phyloP scores from a whole-genome alignment of 23 tunicate genomes.

The Diplosoma virens region DNA sequence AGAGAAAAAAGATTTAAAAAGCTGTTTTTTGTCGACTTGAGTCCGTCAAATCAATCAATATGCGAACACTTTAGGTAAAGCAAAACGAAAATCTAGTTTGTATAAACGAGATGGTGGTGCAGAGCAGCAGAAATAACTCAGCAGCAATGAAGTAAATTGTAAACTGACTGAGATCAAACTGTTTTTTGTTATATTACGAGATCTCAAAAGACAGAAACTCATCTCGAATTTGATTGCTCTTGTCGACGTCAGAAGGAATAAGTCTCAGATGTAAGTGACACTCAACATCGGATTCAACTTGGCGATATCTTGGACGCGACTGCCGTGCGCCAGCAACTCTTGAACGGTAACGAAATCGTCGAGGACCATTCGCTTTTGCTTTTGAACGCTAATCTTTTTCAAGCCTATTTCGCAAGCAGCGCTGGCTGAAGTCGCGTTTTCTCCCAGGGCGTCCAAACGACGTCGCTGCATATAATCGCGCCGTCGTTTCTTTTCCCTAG shows the following conservation, averaged over 20 bases:
- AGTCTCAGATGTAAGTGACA: conserved; percentile 25
- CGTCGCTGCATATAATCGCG: conserved; percentile 24
- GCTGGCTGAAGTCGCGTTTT: neutral
- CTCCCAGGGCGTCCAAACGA: conserved; percentile 20
- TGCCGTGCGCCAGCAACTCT: conserved; percentile 17
- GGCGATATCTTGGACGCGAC: neutral
- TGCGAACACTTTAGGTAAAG: too few species aligned
- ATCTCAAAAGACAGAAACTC: neutral
- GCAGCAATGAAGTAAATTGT: too few species aligned
- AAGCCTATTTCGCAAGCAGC: neutral
- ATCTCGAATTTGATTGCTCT: neutral
- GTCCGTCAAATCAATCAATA: too few species aligned
- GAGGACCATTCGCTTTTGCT: conserved; percentile 26
- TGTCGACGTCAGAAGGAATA: neutral
- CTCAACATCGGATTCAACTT: conserved; percentile 2
- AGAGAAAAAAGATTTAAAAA: too few species aligned
- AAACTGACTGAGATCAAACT: too few species aligned
- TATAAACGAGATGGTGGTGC: too few species aligned
- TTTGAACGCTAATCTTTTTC: neutral
- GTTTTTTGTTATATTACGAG: too few species aligned
- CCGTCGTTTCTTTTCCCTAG: conserved; percentile 27
- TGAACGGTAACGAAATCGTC: conserved; percentile 24
- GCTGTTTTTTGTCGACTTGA: too few species aligned
- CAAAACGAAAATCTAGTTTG: too few species aligned
- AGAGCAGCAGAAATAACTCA: too few species aligned